Conservation (phyloP, 2,113 vertebrate genomes). For the Copsychus sechellarum region DNA sequence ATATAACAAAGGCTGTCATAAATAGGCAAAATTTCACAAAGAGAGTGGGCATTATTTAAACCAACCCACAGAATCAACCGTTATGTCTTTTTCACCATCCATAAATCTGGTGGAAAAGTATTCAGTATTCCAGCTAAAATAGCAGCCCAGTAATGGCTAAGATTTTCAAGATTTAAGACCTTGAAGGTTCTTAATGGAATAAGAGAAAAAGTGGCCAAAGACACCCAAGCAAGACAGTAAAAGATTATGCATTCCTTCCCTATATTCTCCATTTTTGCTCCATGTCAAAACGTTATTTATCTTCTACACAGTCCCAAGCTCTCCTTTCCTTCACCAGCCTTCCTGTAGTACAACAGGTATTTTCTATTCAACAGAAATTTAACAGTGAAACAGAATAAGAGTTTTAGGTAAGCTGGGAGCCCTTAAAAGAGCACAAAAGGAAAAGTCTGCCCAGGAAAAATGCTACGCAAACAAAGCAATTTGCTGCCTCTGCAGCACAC, state of each 20-base stretch:
- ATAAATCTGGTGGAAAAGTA: not conserved
- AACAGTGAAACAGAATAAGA: not conserved
- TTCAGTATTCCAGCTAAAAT: not conserved
- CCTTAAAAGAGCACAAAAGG: not conserved
- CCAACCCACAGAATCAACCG: not conserved
- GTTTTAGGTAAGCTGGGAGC: not conserved
- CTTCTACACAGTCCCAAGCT: not conserved
- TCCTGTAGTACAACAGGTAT: not conserved
- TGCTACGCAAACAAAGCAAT: not conserved
- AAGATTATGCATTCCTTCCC: not conserved
- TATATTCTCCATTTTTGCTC: not conserved
- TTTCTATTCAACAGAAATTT: not conserved
- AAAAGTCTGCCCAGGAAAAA: not conserved
- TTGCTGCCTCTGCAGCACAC: not conserved
- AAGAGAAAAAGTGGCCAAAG: not conserved
- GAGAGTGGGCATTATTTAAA: not conserved
- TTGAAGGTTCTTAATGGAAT: not conserved
- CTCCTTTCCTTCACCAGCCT: not conserved
- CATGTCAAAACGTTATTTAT: not conserved
- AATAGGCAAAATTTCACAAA: not conserved
- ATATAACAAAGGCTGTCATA: not conserved
- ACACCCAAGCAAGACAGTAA: not conserved
- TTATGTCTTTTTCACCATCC: not conserved
- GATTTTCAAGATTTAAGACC: not conserved
- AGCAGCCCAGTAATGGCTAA: not conserved